Percentiles rank a stretch among this genome's conserved stretches.
These are phyloP conservation scores for Margarornis squamiger DNA, from an alignment of 2,797 vertebrate genomes.

Conservation along the genomic window DNA sequence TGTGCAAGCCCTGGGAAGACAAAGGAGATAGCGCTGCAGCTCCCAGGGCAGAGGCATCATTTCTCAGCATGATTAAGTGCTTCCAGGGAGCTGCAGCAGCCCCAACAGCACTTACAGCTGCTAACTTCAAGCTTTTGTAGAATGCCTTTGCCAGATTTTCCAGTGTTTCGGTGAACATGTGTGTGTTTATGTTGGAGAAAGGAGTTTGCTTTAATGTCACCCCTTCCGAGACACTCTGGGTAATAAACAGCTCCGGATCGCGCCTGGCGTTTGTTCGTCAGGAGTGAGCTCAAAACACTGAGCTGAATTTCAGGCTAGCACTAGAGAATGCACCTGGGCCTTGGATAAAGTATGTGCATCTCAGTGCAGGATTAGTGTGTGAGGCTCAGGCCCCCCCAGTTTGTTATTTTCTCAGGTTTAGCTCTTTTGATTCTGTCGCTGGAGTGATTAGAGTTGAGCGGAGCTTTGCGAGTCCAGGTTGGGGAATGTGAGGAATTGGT, in stretches of 20 bases:
- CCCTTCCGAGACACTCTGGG: background rate
- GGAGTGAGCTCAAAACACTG: background rate
- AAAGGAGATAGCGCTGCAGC: background rate
- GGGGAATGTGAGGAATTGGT: constrained; percentile 49
- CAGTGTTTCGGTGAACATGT: background rate
- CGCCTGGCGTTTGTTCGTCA: background rate
- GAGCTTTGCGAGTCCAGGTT: constrained; percentile 19
- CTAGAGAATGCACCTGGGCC: background rate
- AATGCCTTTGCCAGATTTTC: constrained; percentile 44
- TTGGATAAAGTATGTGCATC: background rate
- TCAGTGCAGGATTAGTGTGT: background rate
- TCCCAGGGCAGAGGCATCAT: background rate
- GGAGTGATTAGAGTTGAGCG: constrained; percentile 19
- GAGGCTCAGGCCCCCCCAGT: background rate
- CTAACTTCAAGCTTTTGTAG: background rate
- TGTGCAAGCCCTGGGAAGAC: background rate
- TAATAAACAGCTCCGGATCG: constrained; percentile 39
- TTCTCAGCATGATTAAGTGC: constrained; percentile 40
- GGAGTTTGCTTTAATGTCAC: constrained; percentile 41
- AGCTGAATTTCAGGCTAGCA: background rate
- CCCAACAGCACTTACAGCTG: constrained; percentile 42
- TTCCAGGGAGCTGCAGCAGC: background rate
- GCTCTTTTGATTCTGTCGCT: constrained; percentile 35
- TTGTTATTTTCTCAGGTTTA: constrained; percentile 20
- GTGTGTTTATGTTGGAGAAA: constrained; percentile 35